Evolutionary conservation across 35 echinoderm and acorn worm genomes (phyloP), one percentile per base, ranked within the genome.

Genomic region (Anneissia japonica): DNA sequence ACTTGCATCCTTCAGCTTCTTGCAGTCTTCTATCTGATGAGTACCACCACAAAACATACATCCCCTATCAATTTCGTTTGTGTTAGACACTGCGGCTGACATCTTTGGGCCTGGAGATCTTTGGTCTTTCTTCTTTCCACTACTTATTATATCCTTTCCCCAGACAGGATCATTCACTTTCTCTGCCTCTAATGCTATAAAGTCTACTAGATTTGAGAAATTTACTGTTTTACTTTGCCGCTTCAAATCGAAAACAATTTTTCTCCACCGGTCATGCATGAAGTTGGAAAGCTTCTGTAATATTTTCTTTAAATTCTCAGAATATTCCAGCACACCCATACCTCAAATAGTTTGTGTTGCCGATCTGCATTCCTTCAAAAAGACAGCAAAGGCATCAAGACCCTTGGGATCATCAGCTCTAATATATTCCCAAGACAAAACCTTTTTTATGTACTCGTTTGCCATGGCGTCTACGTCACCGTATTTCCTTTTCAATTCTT

Each of bases 371-470:
- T 77, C 31, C 16, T 30, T 39, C 40, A 81, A 37, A 39, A 81
- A 81, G 35, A 81, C n/a, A 11, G 79, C 32, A 39, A 38, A 81
- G 7, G 32, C 34, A 40, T 39, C 34, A 4, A 81, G 23, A 12
- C 10, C 36, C 37, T 81, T 81, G 11, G 79, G 35, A n/a, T 81
- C 36, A 81, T 81, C 79, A 39, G 34, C 36, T 81, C 38, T 35
- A 40, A 81, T 39, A 9, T 30, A 5, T 1, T 37, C 4, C 79
- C 79, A 81, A 37, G 35, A 36, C 0, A 81, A 26, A 9, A 30
- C 79, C 79, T 40, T 81, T 19, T 81, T 39, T 1, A 81, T 32
- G 19, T 39, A 81, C 9, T 36, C 79, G 9, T 81, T 35, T 26
- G 79, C 79, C 1, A 81, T 81, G 0, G 36, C 37, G 0, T 81